Evolutionary conservation across 2,113 vertebrate genomes (phyloP).

Genomic region (Crocuta crocuta): DNA sequence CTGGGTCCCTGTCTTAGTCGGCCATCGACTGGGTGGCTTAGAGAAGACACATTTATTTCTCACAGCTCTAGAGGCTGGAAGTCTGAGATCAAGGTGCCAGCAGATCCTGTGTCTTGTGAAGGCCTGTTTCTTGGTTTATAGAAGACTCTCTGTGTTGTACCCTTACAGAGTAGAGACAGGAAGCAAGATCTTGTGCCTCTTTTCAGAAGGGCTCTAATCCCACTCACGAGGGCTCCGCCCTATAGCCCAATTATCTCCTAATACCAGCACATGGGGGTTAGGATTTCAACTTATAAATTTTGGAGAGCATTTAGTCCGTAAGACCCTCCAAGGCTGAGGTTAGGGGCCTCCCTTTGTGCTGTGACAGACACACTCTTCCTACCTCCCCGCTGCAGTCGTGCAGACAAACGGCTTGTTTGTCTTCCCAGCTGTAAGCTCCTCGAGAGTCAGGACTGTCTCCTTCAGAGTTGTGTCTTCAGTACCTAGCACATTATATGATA

Average conservation of each 20-base stretch:
- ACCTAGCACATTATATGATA: not conserved
- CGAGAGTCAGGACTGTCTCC: not conserved
- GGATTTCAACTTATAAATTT: not conserved
- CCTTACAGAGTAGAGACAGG: not conserved
- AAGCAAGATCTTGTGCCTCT: not conserved
- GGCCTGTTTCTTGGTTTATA: not conserved
- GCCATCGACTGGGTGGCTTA: not conserved
- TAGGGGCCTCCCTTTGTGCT: not conserved
- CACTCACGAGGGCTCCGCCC: not conserved
- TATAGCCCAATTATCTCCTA: not conserved
- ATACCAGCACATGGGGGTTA: not conserved
- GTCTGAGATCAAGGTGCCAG: not conserved
- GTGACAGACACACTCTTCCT: not conserved
- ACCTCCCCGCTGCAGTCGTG: too few species aligned
- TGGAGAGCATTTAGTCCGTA: not conserved
- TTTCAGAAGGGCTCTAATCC: not conserved
- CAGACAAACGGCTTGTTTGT: not conserved
- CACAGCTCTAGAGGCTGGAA: not conserved
- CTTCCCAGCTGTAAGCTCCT: not conserved
- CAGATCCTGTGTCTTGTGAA: not conserved
- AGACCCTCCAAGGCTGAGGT: not conserved
- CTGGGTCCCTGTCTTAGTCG: not conserved
- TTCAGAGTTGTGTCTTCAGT: not conserved
- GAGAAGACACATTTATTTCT: not conserved
- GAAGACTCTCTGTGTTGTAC: not conserved